phyloP scores from a whole-genome alignment of 2,888 invertebrate species.

The Drosophila mercatorum region DNA sequence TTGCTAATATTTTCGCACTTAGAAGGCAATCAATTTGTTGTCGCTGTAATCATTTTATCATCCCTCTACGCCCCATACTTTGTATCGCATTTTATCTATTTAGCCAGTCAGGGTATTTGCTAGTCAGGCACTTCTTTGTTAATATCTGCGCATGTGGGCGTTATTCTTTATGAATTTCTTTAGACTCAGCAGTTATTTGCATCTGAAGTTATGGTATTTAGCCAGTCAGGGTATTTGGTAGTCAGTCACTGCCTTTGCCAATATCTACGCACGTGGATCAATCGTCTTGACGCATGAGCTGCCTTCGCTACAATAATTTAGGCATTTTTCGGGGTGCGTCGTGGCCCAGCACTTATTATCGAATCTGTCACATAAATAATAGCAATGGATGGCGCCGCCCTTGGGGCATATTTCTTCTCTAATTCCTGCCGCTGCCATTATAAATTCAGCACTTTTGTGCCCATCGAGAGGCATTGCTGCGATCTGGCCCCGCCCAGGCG shows the following conservation, averaged over 20 bases:
- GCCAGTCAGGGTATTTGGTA: neutral
- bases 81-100: no score
- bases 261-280: neutral
- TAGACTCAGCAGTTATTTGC: no score
- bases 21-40: no score
- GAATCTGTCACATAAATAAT: slow-evolving; percentile 9
- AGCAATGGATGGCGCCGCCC: neutral
- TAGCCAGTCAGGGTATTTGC: no score
- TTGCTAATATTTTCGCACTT: no score
- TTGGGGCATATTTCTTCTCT: neutral
- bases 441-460: neutral
- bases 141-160: no score
- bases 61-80: no score
- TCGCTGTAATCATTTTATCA: no score
- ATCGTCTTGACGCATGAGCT: neutral
- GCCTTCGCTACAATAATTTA: neutral
- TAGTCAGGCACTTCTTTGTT: no score
- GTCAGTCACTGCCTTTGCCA: neutral
- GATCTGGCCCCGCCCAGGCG: slow-evolving; percentile 13
- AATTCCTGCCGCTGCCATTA: neutral
- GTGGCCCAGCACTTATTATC: slow-evolving; percentile 4
- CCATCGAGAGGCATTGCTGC: neutral
- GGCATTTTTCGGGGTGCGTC: neutral
- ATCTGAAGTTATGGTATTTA: no score
- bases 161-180: no score